phyloP scores from a whole-genome alignment of 1,140 invertebrate species.

The Zaprionus ornatus region DNA sequence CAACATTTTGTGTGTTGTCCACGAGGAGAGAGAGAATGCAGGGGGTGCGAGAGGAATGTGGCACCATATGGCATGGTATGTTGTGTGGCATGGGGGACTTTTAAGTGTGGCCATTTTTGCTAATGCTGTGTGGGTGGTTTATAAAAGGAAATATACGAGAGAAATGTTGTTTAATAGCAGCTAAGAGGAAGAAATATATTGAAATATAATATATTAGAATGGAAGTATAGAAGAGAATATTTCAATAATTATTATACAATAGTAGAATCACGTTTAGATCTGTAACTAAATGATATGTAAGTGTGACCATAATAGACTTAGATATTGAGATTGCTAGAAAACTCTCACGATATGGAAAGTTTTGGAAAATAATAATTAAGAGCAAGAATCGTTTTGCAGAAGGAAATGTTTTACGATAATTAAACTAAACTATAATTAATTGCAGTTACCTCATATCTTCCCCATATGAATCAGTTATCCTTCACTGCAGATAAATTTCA shows the following conservation, averaged over 20 bases:
- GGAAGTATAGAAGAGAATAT: background rate
- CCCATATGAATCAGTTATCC: too few species aligned
- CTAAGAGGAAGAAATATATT: background rate
- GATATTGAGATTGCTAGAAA: too few species aligned
- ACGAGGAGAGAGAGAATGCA: background rate
- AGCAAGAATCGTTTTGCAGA: too few species aligned
- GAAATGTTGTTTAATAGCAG: background rate
- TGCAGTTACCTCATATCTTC: too few species aligned
- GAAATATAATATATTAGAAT: background rate
- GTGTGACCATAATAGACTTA: too few species aligned
- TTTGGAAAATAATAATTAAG: too few species aligned
- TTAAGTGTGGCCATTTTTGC: slow-evolving; percentile 9
- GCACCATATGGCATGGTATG: background rate
- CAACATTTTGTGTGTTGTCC: slow-evolving; percentile 33
- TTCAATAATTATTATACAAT: background rate
- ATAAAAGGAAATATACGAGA: background rate
- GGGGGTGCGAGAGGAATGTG: background rate
- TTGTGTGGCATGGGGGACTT: background rate
- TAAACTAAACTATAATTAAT: too few species aligned
- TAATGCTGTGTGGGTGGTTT: slow-evolving; percentile 6
- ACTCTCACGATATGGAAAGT: too few species aligned
- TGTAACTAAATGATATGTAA: too few species aligned
- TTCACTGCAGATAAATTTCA: too few species aligned
- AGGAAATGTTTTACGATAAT: too few species aligned
- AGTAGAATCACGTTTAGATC: background rate